A percentile compares a stretch with the other conserved stretches of the same genome.
Evolutionary conservation across 2,888 invertebrate genomes (phyloP).

Genomic region (Tipula confusa): DNA sequence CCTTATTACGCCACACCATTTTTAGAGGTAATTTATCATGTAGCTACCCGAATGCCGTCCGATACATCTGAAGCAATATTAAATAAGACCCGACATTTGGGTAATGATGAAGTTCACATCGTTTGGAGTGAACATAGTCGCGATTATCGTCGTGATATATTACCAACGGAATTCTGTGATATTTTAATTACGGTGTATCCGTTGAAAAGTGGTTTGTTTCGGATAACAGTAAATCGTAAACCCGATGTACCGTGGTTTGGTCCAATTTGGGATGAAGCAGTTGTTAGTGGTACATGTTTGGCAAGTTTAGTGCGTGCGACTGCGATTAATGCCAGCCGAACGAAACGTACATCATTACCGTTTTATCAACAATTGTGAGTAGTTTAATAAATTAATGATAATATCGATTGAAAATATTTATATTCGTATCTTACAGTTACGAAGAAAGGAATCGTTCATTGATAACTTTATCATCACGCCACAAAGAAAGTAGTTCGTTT

Average conservation of each 20-base stretch:
- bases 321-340: constrained; percentile 86
- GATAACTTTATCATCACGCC: constrained; percentile 77
- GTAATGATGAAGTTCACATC: constrained; percentile 97
- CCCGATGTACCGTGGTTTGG: constrained; percentile 92
- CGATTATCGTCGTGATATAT: constrained; percentile 92
- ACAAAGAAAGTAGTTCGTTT: constrained; percentile 83
- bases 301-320: constrained; percentile 86
- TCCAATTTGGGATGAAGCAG: constrained; percentile 88
- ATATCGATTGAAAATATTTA: constrained; percentile 32
- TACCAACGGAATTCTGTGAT: constrained; percentile 99
- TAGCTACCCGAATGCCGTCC: constrained; percentile 94
- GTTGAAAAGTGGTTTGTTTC: constrained; percentile 74
- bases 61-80: constrained; percentile 81
- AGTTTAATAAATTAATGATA: constrained; percentile 28
- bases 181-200: constrained; percentile 96
- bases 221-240: constrained; percentile 84
- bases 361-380: constrained; percentile 87
- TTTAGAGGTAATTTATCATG: constrained; percentile 93
- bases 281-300: constrained; percentile 56
- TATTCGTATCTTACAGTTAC: constrained; percentile 59
- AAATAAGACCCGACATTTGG: constrained; percentile 90
- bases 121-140: constrained; percentile 98
- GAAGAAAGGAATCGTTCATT: constrained; percentile 84
- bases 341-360: constrained; percentile 82
- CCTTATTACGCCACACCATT: constrained; percentile 94